These are phyloP conservation scores for Altica lythri DNA, from an alignment of 2,888 invertebrate species.

Conservation along the genomic window DNA sequence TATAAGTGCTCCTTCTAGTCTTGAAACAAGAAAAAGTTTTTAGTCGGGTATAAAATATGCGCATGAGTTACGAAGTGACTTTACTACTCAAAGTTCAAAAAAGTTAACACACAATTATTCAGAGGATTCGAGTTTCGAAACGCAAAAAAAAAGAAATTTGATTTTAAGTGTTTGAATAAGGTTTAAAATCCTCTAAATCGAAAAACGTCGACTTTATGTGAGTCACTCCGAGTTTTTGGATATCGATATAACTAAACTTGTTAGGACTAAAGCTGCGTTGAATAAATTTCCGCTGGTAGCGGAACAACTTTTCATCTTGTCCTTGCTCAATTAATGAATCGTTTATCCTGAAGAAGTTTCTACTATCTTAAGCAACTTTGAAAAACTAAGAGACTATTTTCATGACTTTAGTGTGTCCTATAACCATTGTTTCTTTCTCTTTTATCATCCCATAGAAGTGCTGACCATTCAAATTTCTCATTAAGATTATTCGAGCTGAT, in stretches of 20 bases:
- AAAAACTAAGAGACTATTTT: no score
- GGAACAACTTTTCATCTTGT: no score
- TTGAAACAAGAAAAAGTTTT: conserved; percentile 38
- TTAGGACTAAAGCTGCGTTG: no score
- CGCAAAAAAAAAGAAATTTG: conserved; percentile 14
- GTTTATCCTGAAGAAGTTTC: no score
- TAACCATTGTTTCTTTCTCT: conserved; percentile 18
- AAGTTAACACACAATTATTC: conserved; percentile 28
- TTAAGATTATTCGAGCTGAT: conserved; percentile 34
- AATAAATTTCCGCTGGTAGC: no score
- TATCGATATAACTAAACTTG: no score
- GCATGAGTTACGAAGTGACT: conserved; percentile 32
- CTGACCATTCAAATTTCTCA: conserved; percentile 34
- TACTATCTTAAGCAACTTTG: no score
- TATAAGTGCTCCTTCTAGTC: conserved; percentile 36
- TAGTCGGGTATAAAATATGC: conserved; percentile 37
- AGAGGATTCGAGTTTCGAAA: conserved; percentile 17
- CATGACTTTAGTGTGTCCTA: no score
- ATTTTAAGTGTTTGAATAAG: conserved; percentile 20
- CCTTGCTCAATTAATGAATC: no score
- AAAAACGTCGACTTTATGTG: conserved; percentile 1
- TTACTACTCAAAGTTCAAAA: conserved; percentile 19
- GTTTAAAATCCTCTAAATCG: conserved; percentile 12
- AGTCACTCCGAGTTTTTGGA: conserved; percentile 1
- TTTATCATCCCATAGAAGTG: conserved; percentile 23